phyloP scores from a whole-genome alignment of 1,140 invertebrate genomes.

The Aphelenchoides besseyi region DNA sequence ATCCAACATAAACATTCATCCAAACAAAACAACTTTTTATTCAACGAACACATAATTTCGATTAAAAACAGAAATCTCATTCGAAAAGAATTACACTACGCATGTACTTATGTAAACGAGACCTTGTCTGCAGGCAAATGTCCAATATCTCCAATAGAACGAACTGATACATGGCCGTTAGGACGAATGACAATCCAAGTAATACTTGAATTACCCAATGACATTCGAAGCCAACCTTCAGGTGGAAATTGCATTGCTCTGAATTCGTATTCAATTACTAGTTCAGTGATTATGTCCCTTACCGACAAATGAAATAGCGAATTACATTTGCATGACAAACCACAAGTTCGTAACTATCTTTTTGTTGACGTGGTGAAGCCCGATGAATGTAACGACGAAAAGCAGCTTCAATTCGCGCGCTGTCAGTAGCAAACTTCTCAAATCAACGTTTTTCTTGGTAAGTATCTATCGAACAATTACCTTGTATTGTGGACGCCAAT shows the following conservation, averaged over 20 bases:
- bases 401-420: slow-evolving; percentile 91
- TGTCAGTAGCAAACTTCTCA: slow-evolving; percentile 86
- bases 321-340: slow-evolving; percentile 99
- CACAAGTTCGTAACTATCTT: slow-evolving; percentile 83
- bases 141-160: slow-evolving; percentile 79
- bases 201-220: slow-evolving; percentile 84
- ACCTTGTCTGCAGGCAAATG: slow-evolving; percentile 77
- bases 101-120: slow-evolving; percentile 62
- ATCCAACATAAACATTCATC: too few species aligned
- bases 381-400: slow-evolving; percentile 90
- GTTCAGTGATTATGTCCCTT: slow-evolving; percentile 19
- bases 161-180: slow-evolving; percentile 77
- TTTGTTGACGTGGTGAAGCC: slow-evolving; percentile 74
- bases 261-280: slow-evolving; percentile 64
- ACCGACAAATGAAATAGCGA: slow-evolving; percentile 92
- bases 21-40: background rate
- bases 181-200: slow-evolving; percentile 83
- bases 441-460: slow-evolving; percentile 17
- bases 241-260: slow-evolving; percentile 94
- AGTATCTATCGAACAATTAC: slow-evolving; percentile 65
- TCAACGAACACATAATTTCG: background rate
- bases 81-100: background rate
- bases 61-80: background rate
- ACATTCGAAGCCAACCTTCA: slow-evolving; percentile 89
- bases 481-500: slow-evolving; percentile 78